Conservation (phyloP, 2,797 vertebrate genomes). For the Kryptolebias ocellatus region DNA sequence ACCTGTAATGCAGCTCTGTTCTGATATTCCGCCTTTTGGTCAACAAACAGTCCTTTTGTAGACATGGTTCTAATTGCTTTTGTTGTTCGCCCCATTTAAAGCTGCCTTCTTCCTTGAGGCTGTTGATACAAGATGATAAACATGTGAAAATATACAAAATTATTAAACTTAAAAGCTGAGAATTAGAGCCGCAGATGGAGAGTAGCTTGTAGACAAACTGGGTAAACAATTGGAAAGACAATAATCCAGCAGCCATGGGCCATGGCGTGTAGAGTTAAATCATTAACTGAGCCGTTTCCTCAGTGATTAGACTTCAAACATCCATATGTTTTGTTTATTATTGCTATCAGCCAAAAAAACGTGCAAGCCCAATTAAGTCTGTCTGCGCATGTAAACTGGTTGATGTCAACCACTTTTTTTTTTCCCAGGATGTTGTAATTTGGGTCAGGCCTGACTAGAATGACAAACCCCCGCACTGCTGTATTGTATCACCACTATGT, state of each 20-base stretch:
- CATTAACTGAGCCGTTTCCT: constrained; percentile 56
- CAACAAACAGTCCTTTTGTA: constrained; percentile 19
- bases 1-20: constrained; percentile 17
- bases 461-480: constrained; percentile 71
- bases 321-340: constrained; percentile 67
- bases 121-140: constrained; percentile 69
- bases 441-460: constrained; percentile 86
- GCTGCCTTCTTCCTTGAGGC: constrained; percentile 52
- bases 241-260: constrained; percentile 64
- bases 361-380: constrained; percentile 44
- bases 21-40: constrained; percentile 25
- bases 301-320: constrained; percentile 74
- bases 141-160: constrained; percentile 62
- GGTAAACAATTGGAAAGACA: constrained; percentile 61
- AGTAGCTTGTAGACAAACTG: constrained; percentile 54
- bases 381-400: constrained; percentile 45
- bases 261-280: constrained; percentile 56
- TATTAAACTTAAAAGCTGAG: constrained; percentile 59
- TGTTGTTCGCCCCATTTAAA: constrained; percentile 56
- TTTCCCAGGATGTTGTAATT: constrained; percentile 79
- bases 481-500: constrained; percentile 71
- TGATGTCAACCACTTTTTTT: constrained; percentile 62
- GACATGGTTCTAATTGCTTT: constrained; percentile 60
- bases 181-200: constrained; percentile 53
- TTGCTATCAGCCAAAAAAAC: constrained; percentile 57